phyloP scores from a whole-genome alignment of 2,797 vertebrate genomes.

The Danio jaintianensis region DNA sequence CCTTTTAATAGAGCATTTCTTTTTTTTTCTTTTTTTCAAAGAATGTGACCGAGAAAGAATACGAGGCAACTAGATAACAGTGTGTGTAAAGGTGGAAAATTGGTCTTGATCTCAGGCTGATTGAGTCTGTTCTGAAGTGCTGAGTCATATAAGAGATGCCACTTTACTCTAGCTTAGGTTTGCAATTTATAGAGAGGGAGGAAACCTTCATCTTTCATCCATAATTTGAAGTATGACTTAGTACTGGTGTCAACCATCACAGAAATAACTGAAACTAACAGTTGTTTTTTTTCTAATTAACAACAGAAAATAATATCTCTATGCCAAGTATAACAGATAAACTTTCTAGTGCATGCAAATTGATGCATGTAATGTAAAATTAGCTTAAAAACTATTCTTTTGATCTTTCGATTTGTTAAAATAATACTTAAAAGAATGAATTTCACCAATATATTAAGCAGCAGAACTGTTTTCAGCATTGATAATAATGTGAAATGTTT shows the following conservation, averaged over 20 bases:
- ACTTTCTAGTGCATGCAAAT: no score
- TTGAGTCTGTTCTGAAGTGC: conserved; percentile 45
- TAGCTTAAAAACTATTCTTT: neutral
- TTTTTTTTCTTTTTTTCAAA: no score
- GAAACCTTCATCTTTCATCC: conserved; percentile 14
- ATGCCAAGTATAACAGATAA: neutral
- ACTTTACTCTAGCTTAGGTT: conserved; percentile 27
- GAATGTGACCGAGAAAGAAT: no score
- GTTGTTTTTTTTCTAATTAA: neutral
- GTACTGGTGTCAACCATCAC: neutral
- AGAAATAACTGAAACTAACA: neutral
- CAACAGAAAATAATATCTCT: neutral
- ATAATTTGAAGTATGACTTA: neutral
- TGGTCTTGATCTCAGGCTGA: conserved; percentile 16
- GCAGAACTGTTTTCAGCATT: neutral
- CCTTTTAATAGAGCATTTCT: no score
- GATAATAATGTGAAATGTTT: neutral
- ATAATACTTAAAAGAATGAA: neutral
- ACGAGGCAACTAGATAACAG: conserved; percentile 32
- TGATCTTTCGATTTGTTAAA: neutral
- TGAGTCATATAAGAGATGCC: conserved; percentile 49
- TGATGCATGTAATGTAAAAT: neutral
- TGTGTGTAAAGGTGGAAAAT: conserved; percentile 4
- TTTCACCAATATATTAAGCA: neutral
- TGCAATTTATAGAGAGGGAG: conserved; percentile 23